A percentile compares a stretch with the other conserved stretches of the same genome.
phyloP scores from a whole-genome alignment of 53 echinoderm and acorn worm species.

The Luidia sarsii region DNA sequence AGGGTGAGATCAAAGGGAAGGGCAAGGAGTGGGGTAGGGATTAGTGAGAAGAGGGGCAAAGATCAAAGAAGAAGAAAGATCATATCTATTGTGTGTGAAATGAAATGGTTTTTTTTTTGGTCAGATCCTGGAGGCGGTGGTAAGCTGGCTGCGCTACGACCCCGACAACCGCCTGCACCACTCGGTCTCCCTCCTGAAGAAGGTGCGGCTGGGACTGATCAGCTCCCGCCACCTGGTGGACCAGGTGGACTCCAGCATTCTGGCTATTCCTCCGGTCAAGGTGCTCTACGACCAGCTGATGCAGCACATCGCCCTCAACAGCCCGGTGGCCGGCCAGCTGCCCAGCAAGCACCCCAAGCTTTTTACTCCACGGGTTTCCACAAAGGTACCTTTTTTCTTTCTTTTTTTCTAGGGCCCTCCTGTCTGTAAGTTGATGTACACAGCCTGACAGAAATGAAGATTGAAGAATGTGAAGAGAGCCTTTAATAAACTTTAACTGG shows the following conservation, averaged over 20 bases:
- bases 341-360: slow-evolving; percentile 33
- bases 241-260: slow-evolving; percentile 32
- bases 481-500: no score
- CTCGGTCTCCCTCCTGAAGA: slow-evolving; percentile 41
- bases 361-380: slow-evolving; percentile 53
- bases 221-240: slow-evolving; percentile 50
- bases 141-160: slow-evolving; percentile 45
- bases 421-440: no score
- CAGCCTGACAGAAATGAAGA: no score
- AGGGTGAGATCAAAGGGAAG: no score
- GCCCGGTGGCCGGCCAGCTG: slow-evolving; percentile 38
- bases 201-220: slow-evolving; percentile 61
- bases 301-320: slow-evolving; percentile 57
- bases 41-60: no score
- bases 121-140: slow-evolving; percentile 52
- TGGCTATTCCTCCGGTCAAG: slow-evolving; percentile 54
- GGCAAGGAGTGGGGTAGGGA: no score
- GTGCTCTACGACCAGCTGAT: slow-evolving; percentile 57
- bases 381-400: no score
- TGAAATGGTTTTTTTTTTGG: not conserved
- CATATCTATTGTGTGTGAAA: no score
- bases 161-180: slow-evolving; percentile 52
- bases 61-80: no score
- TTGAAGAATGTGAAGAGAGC: no score
- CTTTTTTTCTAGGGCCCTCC: no score